Percentiles rank a stretch among this genome's conserved stretches.
These are phyloP conservation scores for Scaptomyza montana DNA, from an alignment of 1,140 invertebrate genomes.

Conservation along the genomic window DNA sequence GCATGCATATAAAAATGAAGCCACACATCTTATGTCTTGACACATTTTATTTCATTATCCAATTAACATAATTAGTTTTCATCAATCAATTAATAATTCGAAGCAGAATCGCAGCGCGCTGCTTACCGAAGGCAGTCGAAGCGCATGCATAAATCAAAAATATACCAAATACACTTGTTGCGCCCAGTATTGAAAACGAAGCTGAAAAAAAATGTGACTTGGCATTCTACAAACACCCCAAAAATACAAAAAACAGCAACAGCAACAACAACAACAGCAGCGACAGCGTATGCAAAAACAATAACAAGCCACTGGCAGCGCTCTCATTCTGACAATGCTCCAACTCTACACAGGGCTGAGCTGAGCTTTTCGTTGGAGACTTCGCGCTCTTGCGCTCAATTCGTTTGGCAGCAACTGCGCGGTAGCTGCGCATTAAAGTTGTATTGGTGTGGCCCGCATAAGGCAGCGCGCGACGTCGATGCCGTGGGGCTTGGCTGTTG, in stretches of 20 bases:
- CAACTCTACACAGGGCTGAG: constrained; percentile 55
- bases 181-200: constrained; percentile 69
- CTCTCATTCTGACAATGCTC: constrained; percentile 29
- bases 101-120: constrained; percentile 45
- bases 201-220: constrained; percentile 59
- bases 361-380: constrained; percentile 64
- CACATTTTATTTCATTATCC: constrained; percentile 80
- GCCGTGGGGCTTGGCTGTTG: constrained; percentile 48
- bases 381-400: constrained; percentile 22
- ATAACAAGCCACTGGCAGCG: constrained; percentile 69
- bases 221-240: constrained; percentile 55
- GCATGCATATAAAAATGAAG: not conserved
- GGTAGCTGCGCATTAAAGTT: constrained; percentile 8
- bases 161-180: constrained; percentile 77
- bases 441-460: constrained; percentile 46
- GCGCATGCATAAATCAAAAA: constrained; percentile 78
- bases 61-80: constrained; percentile 82
- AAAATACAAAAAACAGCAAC: constrained; percentile 29
- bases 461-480: constrained; percentile 38
- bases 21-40: constrained; percentile 53
- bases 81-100: constrained; percentile 81
- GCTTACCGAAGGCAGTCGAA: constrained; percentile 2
- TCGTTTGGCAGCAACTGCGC: constrained; percentile 21
- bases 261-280: constrained; percentile 27
- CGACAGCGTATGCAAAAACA: constrained; percentile 55